Evolutionary conservation across 2,797 vertebrate genomes (phyloP).

Genomic region (Tolypeutes matacus): DNA sequence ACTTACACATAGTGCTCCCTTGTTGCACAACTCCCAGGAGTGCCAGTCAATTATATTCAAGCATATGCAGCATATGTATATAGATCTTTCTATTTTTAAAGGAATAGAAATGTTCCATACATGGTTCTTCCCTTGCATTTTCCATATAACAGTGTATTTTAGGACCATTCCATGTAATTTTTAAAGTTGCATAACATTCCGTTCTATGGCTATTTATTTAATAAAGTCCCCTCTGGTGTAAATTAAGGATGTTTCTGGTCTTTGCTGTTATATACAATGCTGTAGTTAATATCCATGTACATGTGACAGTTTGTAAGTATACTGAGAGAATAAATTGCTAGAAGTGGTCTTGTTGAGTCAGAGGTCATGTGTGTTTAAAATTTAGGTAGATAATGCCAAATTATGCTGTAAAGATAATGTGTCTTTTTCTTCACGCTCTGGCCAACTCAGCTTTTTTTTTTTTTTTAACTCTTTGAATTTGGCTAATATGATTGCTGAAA

Average conservation of each 20-base stretch:
- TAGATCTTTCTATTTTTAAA: neutral
- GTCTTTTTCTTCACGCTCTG: neutral
- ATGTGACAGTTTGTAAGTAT: neutral
- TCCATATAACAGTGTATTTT: neutral
- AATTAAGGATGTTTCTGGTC: neutral
- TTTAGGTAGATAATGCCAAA: neutral
- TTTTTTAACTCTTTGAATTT: slow-evolving; percentile 55
- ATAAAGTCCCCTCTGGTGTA: neutral
- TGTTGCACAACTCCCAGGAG: neutral
- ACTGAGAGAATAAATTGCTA: neutral
- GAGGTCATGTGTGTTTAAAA: neutral
- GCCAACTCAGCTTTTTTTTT: neutral
- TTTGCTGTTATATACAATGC: neutral
- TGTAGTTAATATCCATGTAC: neutral
- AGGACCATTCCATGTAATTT: neutral
- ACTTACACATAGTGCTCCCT: neutral
- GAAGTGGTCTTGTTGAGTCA: neutral
- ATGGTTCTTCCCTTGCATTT: neutral
- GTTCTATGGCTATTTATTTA: neutral
- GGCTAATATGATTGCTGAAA: slow-evolving; percentile 32
- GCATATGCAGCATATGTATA: neutral
- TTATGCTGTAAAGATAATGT: neutral
- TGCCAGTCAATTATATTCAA: neutral
- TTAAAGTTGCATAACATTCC: neutral
- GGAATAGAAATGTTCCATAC: neutral